Evolutionary conservation across 2,888 invertebrate species (phyloP).

Genomic region (Boloria euphrosyne): DNA sequence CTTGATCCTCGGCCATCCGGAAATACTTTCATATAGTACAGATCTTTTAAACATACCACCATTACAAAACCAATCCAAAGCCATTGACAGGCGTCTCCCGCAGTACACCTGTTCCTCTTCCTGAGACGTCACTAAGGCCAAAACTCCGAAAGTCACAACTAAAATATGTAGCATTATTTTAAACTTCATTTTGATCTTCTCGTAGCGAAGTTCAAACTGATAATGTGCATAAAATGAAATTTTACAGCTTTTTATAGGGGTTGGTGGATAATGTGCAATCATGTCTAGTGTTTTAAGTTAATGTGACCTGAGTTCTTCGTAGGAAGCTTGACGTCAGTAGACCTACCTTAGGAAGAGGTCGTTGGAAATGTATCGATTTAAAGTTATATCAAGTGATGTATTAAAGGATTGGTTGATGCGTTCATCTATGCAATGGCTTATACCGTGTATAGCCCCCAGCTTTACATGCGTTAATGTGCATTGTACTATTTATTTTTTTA

Average conservation of each 20-base stretch:
- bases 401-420: not conserved
- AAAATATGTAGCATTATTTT: not conserved
- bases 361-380: slow-evolving; percentile 10
- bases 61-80: slow-evolving; percentile 10
- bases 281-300: slow-evolving; percentile 26
- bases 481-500: too few species aligned
- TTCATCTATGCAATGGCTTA: too few species aligned
- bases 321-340: slow-evolving; percentile 25
- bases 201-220: slow-evolving; percentile 14
- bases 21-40: not conserved
- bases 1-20: slow-evolving; percentile 2
- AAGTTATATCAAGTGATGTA: slow-evolving; percentile 10
- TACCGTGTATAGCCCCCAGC: too few species aligned
- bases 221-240: slow-evolving; percentile 20
- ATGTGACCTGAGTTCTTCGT: slow-evolving; percentile 28
- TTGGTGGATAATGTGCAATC: slow-evolving; percentile 20
- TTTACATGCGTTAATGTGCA: too few species aligned
- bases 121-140: not conserved
- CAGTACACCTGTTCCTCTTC: slow-evolving; percentile 4
- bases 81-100: slow-evolving; percentile 7
- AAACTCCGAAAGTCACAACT: not conserved
- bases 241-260: slow-evolving; percentile 26
- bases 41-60: slow-evolving; percentile 7
- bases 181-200: slow-evolving; percentile 6
- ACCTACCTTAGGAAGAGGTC: slow-evolving; percentile 21